Evolutionary conservation across 1,140 invertebrate genomes (phyloP).

Genomic region (Parapsyche elsis): DNA sequence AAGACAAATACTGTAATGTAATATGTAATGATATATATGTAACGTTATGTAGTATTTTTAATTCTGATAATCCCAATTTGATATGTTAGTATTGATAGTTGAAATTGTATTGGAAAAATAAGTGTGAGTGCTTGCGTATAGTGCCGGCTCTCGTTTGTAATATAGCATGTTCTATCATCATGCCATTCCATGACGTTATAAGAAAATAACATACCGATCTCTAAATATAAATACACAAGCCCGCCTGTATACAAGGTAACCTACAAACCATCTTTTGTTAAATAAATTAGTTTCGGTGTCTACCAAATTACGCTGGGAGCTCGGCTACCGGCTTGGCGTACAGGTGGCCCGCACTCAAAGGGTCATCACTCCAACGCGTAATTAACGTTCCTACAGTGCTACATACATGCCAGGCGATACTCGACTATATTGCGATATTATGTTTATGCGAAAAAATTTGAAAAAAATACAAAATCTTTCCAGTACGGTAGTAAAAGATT

Average conservation of each 20-base stretch:
- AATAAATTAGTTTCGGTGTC: constrained; percentile 71
- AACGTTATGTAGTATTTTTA: no score
- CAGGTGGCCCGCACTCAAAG: constrained; percentile 24
- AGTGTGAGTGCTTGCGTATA: constrained; percentile 16
- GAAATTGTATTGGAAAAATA: constrained; percentile 1
- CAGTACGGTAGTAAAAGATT: no score
- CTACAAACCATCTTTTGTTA: constrained; percentile 67
- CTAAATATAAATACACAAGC: constrained; percentile 53
- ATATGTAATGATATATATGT: no score
- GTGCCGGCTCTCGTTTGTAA: constrained; percentile 48
- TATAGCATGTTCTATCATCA: constrained; percentile 52
- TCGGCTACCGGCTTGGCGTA: constrained; percentile 39
- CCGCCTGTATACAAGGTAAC: constrained; percentile 54
- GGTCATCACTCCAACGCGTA: constrained; percentile 14
- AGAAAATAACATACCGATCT: constrained; percentile 55
- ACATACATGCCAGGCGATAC: background rate
- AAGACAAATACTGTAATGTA: no score
- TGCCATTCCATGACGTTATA: constrained; percentile 55
- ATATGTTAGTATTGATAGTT: no score
- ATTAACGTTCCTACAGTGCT: constrained; percentile 9
- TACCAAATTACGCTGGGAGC: constrained; percentile 68
- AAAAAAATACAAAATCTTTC: no score
- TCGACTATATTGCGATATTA: background rate
- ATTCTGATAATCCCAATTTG: no score
- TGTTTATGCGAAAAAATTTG: background rate